Base-by-base conservation (phyloP, 2,113 vertebrate genomes). In the Nothoprocta pentlandii region DNA sequence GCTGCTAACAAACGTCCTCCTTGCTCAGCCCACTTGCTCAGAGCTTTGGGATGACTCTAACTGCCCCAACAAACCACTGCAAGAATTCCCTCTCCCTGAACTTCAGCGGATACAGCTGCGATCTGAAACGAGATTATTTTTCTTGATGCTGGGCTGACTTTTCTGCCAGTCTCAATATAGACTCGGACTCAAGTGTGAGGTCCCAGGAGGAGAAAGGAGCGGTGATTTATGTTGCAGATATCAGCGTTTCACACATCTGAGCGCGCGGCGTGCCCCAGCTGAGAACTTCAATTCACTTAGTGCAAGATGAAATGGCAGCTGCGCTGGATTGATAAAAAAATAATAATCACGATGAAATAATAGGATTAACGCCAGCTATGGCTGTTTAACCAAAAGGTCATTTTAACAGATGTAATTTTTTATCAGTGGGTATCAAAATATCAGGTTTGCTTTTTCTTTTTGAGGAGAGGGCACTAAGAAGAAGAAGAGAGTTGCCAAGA, bases 201-300 rank as follows among this genome's bases (percentile, higher is more conserved):
- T 94, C 73, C 68, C 91, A 58, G 88, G 81, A 96, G 89, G 94
- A 59, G 92, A 85, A 93, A 80, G 74, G 30, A 77, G 62, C 13
- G 10, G 54, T 22, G 53, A 82, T 62, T 92, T 78, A 6, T 62
- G 80, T 76, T 16, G 56, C 3, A 19, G 56, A 47, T 95, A 64
- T 96, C 94, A 77, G 82, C 4, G 2, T 94, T 89, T 92, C 93
- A 82, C 95, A 93, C 82, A 66, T 91, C 87, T 92, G 64, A 93
- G 80, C 78, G 80, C 51, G 3, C 16, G 34, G 71, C 1, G 7
- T 77, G 88, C 59, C 92, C 95, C 94, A 94, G 92, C 93, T 96
- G 94, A 96, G 94, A 93, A 69, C 87, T 97, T 95, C 89, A 94
- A 61, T 96, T 97, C 95, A 97, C 96, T 95, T 77, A 90, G 83